Base-by-base conservation (phyloP, 1,140 invertebrate genomes). In the Caenorhabditis brenneri region DNA sequence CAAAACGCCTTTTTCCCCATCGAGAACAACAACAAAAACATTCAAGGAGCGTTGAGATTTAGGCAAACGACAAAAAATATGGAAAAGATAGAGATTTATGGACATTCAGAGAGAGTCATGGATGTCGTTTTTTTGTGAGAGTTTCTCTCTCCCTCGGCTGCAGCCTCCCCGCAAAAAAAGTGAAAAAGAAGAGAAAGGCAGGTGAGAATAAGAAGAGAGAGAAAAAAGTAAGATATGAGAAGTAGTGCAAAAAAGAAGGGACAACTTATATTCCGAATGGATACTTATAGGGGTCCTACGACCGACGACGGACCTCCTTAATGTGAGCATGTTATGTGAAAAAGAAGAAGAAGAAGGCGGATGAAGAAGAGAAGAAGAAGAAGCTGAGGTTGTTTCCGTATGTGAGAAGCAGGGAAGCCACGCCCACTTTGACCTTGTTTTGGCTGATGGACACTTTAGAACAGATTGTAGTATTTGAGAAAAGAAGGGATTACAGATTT, bases 201-300 rank as follows among this genome's bases (percentile, higher is more conserved):
- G 15, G 33, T 42, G 12, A 74, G 65, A 42, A 65, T n/a, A 19
- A n/a, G 29, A n/a, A n/a, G 16, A 9, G 24, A 12, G n/a, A 15
- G 33, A 33, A 36, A 74, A 74, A 74, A 42, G 33, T 74, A 15
- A 74, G 65, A 42, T 74, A 74, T 74, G 65, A 74, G 65, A 27
- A 74, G n/a, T 24, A 15, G 9, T n/a, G n/a, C n/a, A 74, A 74
- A 74, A 74, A 74, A 55, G n/a, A 33, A 29, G 65, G 29, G 36
- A 74, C 65, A 74, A 74, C 65, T 36, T 42, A 24, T 74, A 74
- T 74, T 65, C n/a, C 49, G 49, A 51, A 58, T 58, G 65, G 65
- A 74, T 74, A 74, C 65, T 74, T 74, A 74, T 74, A 74, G 36
- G 36, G 65, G 65, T 39, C 36, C n/a, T 31, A 9, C 36, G 33